Evolutionary conservation across 2,888 invertebrate genomes (phyloP).

Genomic region (Limnephilus auricula): DNA sequence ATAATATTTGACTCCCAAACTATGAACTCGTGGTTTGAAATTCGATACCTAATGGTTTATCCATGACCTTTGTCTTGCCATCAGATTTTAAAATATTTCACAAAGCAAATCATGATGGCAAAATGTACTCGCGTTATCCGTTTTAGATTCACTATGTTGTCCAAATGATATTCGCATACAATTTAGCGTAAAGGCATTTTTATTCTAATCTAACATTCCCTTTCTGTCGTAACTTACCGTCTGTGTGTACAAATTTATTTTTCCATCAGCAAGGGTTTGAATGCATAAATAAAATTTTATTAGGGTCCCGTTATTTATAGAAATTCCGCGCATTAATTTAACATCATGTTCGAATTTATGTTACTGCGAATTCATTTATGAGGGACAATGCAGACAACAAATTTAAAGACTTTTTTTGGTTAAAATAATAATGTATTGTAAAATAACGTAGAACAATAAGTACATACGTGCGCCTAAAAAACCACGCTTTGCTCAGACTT

Average conservation of each 20-base stretch:
- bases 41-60: background rate
- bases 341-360: constrained; percentile 43
- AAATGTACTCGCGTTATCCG: background rate
- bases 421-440: constrained; percentile 2
- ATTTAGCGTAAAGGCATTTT: constrained; percentile 25
- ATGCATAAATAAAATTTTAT: constrained; percentile 47
- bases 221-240: constrained; percentile 23
- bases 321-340: constrained; percentile 41
- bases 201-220: constrained; percentile 18
- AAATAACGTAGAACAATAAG: background rate
- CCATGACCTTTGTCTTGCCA: background rate
- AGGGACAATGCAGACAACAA: constrained; percentile 21
- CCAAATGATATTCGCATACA: constrained; percentile 3
- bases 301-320: constrained; percentile 41
- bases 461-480: background rate
- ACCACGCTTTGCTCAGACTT: background rate
- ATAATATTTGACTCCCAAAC: background rate
- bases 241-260: constrained; percentile 29
- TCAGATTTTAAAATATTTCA: background rate
- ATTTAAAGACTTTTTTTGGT: background rate
- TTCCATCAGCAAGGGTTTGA: constrained; percentile 45
- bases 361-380: constrained; percentile 43
- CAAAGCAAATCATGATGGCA: background rate
- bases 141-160: constrained; percentile 12
- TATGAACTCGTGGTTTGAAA: background rate